A percentile compares a stretch with the other conserved stretches of the same genome.
phyloP scores from a whole-genome alignment of 1,140 invertebrate genomes.

The Meloidogyne floridensis region DNA sequence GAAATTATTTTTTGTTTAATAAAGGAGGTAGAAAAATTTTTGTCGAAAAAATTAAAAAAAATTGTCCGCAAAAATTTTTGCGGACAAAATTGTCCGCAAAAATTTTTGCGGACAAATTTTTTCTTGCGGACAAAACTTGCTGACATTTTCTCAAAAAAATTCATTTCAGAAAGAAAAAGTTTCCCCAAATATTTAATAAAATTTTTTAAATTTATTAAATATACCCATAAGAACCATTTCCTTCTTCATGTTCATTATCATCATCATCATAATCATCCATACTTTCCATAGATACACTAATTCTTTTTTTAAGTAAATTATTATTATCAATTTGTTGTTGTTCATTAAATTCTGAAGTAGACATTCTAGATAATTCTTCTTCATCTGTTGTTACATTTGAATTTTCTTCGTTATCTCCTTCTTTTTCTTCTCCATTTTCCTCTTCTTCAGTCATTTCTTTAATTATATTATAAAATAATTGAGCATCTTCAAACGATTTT shows the following conservation, averaged over 20 bases:
- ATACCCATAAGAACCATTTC: background rate
- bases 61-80: too few species aligned
- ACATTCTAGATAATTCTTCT: constrained; percentile 29
- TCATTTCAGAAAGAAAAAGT: too few species aligned
- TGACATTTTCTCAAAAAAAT: background rate
- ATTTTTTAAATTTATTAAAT: background rate
- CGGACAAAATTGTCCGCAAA: too few species aligned
- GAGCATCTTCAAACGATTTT: constrained; percentile 39
- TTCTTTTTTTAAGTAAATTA: background rate
- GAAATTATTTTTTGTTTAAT: too few species aligned
- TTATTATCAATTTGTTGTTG: background rate
- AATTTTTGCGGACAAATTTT: too few species aligned
- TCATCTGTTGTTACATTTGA: background rate
- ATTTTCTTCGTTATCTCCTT: background rate
- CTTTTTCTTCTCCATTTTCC: constrained; percentile 17
- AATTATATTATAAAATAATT: constrained; percentile 25
- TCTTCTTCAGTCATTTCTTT: constrained; percentile 12
- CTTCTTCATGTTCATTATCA: background rate
- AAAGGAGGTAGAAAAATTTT: too few species aligned
- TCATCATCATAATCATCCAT: background rate
- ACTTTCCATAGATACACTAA: constrained; percentile 17
- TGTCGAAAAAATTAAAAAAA: too few species aligned
- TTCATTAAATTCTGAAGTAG: constrained; percentile 23
- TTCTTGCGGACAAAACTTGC: too few species aligned
- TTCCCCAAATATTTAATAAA: constrained; percentile 3